Conservation (phyloP, 2,888 invertebrate genomes). For the Eupithecia tripunctaria region DNA sequence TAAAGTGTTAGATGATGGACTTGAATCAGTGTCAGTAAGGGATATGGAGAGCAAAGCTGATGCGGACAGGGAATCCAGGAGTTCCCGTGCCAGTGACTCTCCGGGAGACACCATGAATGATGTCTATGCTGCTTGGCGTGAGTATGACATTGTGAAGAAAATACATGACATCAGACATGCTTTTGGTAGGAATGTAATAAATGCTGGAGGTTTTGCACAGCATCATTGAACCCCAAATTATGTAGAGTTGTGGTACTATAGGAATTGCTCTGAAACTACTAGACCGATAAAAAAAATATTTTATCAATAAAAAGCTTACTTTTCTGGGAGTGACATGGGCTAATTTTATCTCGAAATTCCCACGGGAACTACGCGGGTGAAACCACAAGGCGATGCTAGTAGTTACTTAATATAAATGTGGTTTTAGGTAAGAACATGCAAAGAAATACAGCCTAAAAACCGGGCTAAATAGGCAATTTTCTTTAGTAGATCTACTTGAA, state of each 20-base stretch:
- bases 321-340: too few species aligned
- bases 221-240: neutral
- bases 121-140: constrained; percentile 87
- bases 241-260: neutral
- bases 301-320: too few species aligned
- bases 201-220: neutral
- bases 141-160: constrained; percentile 60
- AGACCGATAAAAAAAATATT: too few species aligned
- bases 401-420: too few species aligned
- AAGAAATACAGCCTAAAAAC: neutral
- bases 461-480: neutral
- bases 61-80: constrained; percentile 65
- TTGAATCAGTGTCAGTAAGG: constrained; percentile 39
- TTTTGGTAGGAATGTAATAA: neutral
- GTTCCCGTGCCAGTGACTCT: constrained; percentile 75
- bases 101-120: constrained; percentile 87
- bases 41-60: constrained; percentile 64
- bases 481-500: too few species aligned
- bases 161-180: neutral
- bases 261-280: too few species aligned
- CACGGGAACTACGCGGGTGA: too few species aligned
- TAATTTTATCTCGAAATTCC: too few species aligned
- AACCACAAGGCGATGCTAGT: too few species aligned
- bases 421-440: too few species aligned
- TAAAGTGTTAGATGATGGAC: neutral